phyloP scores from a whole-genome alignment of 2,113 vertebrate species.

The Polypterus bichir region DNA sequence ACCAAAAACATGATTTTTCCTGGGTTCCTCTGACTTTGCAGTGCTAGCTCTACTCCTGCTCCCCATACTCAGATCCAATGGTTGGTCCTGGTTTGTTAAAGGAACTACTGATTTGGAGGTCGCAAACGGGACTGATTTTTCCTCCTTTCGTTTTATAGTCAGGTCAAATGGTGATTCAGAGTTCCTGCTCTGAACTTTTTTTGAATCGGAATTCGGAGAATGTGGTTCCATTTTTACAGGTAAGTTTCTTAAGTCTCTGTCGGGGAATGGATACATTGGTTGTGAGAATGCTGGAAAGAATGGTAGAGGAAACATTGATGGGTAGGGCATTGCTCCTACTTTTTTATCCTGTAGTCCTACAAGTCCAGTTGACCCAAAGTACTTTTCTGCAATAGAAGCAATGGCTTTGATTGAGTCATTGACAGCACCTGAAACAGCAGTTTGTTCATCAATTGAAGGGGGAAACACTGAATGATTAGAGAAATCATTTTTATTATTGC shows the following conservation, averaged over 20 bases:
- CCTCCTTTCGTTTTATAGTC: conserved; percentile 87
- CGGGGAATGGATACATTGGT: conserved; percentile 90
- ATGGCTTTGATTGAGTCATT: conserved; percentile 99
- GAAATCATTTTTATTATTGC: conserved; percentile 73
- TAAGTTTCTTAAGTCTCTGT: conserved; percentile 76
- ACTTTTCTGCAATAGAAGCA: conserved; percentile 97
- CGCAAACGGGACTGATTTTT: conserved; percentile 57
- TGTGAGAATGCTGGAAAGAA: conserved; percentile 97
- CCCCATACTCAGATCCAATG: conserved; percentile 87
- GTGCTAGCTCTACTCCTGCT: conserved; percentile 64
- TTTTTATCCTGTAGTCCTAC: conserved; percentile 93
- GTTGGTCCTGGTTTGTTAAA: conserved; percentile 74
- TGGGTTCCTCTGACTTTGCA: conserved; percentile 53
- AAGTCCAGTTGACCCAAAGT: conserved; percentile 95
- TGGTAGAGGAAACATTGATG: conserved; percentile 93
- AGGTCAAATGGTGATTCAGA: conserved; percentile 90
- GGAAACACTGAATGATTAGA: conserved; percentile 73
- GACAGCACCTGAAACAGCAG: conserved; percentile 91
- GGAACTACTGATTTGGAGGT: conserved; percentile 58
- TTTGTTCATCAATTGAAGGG: conserved; percentile 85
- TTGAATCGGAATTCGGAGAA: conserved; percentile 66
- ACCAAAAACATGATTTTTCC: conserved; percentile 66
- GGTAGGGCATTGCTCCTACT: conserved; percentile 83
- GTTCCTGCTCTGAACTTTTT: conserved; percentile 71
- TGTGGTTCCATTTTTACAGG: conserved; percentile 73